Evolutionary conservation across 1,140 invertebrate species (phyloP), one percentile per base, ranked within the genome.

Genomic region (Drosophila pseudoobscura): DNA sequence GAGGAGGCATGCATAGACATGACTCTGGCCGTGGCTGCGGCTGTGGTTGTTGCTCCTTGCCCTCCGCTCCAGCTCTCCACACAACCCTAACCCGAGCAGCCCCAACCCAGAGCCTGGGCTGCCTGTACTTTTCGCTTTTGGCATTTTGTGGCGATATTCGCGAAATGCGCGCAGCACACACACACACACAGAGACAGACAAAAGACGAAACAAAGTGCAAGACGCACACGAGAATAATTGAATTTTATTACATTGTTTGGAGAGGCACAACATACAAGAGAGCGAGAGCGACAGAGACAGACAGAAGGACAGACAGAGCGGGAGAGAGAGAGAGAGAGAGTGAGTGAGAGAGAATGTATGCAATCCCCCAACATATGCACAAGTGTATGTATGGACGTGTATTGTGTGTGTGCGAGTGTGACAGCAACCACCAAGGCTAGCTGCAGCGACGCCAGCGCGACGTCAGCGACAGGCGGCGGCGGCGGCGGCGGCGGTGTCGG

Each of bases 231-330:
- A 91, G 84, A 91, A 91, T 91, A 91, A 91, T 91, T 91, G 90
- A 91, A 91, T 91, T 91, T 91, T 91, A 91, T 91, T 91, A 91
- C 90, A 91, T 91, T 91, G 90, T 90, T 91, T 91, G 89, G 65
- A 84, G 83, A 84, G 89, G 75, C 80, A 57, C 70, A 78, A 80
- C 78, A 85, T 50, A 74, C 61, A 66, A 58, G 52, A 51, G 58
- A 73, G 52, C 51, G 53, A 77, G 35, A 65, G 50, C 59, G 59
- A 76, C 20, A 62, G 52, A 45, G 44, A 62, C 39, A 24, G 22
- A 26, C 8, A 46, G 20, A 39, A 4, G 3, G 17, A 35, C 35
- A 58, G 44, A n/a, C 41, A 15, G 22, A 5, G 60, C 47, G 26
- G 44, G 20, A 64, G 46, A 51, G 63, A 62, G 47, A 51, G 63